A percentile compares a stretch with the other conserved stretches of the same genome.
These are phyloP conservation scores for Ibycter americanus DNA, from an alignment of 2,797 vertebrate genomes.

Conservation along the genomic window DNA sequence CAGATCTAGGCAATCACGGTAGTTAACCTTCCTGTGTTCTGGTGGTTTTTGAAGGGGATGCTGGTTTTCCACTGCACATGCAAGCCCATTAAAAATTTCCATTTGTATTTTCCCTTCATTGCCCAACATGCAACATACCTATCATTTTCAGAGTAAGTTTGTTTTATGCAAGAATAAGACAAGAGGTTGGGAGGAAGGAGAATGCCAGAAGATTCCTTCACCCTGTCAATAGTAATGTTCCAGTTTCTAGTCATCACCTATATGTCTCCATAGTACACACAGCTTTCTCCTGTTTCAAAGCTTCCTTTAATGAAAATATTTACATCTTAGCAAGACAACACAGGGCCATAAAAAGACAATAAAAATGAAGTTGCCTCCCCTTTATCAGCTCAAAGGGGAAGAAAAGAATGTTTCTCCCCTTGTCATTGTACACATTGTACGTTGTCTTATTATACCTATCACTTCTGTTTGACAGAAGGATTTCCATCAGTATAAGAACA, in stretches of 20 bases:
- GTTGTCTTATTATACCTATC: not conserved
- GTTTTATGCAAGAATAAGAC: not conserved
- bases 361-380: not conserved
- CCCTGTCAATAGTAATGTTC: not conserved
- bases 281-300: not conserved
- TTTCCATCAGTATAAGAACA: not conserved
- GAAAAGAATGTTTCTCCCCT: not conserved
- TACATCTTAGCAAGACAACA: not conserved
- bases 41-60: not conserved
- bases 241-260: not conserved
- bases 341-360: not conserved
- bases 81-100: not conserved
- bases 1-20: not conserved
- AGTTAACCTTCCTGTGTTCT: not conserved
- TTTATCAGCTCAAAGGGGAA: not conserved
- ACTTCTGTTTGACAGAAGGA: not conserved
- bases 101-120: not conserved
- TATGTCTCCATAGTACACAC: not conserved
- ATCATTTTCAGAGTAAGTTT: not conserved
- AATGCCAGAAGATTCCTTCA: not conserved
- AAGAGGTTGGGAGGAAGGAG: accelerated
- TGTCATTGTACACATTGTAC: not conserved
- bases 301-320: not conserved
- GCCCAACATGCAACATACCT: not conserved
- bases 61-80: not conserved